Percentiles rank a stretch among this genome's conserved stretches.
Evolutionary conservation across 1,140 invertebrate genomes (phyloP).

Genomic region (Myzus persicae): DNA sequence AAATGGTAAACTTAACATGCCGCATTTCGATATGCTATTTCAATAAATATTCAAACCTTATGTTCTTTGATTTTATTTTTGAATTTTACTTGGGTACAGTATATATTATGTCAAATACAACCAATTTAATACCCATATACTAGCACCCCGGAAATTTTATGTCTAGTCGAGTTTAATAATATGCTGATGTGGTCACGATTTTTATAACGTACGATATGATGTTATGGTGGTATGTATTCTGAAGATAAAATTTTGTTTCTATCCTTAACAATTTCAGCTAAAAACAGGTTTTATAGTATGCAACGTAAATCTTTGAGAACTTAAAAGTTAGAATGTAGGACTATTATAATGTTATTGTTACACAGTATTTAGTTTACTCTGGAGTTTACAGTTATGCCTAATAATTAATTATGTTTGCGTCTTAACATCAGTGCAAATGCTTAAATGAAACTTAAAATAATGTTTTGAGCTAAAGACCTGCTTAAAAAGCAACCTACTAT

Average conservation of each 20-base stretch:
- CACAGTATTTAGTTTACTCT: not conserved
- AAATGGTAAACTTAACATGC: no score
- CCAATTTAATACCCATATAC: no score
- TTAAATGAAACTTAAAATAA: not conserved
- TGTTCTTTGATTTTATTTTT: no score
- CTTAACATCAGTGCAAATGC: not conserved
- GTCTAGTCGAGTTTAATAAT: no score
- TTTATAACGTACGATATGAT: not conserved
- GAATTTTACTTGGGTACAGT: no score
- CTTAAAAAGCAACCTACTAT: not conserved
- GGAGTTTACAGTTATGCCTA: not conserved
- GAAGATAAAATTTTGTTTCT: not conserved
- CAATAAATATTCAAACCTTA: no score
- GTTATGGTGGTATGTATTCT: not conserved
- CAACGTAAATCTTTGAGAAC: not conserved
- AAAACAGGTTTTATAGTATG: not conserved
- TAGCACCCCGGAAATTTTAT: no score
- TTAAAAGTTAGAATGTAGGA: not conserved
- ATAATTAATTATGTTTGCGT: conserved; percentile 13
- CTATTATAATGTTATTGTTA: not conserved
- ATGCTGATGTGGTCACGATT: not conserved
- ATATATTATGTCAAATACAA: no score
- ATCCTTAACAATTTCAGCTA: not conserved
- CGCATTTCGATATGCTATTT: no score
- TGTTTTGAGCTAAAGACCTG: not conserved